Conservation (phyloP, 2,888 invertebrate genomes). For the Thecocarcelia acutangulata region DNA sequence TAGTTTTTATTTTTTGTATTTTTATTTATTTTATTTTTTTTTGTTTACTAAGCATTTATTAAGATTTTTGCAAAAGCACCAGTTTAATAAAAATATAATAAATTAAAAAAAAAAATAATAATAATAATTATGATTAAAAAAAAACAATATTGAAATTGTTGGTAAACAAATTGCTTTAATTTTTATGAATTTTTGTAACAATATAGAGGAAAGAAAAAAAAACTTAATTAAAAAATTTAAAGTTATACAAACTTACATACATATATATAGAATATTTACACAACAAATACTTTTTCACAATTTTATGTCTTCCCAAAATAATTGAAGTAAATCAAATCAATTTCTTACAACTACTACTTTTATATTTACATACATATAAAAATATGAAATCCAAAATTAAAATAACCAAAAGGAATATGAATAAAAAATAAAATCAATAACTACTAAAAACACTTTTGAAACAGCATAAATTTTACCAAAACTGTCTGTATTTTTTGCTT, state of each 20-base stretch:
- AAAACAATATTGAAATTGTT: slow-evolving; percentile 45
- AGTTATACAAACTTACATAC: slow-evolving; percentile 11
- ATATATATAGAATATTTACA: slow-evolving; percentile 45
- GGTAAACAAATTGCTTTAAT: slow-evolving; percentile 60
- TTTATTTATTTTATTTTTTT: neutral
- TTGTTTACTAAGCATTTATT: slow-evolving; percentile 51
- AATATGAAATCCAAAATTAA: slow-evolving; percentile 20
- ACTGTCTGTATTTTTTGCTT: slow-evolving; percentile 9
- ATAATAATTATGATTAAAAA: slow-evolving; percentile 24
- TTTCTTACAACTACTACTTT: slow-evolving; percentile 46
- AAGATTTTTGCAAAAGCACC: slow-evolving; percentile 61
- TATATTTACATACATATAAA: slow-evolving; percentile 14
- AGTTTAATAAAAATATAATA: slow-evolving; percentile 24
- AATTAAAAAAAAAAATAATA: slow-evolving; percentile 3
- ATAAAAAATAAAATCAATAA: slow-evolving; percentile 14
- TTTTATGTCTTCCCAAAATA: slow-evolving; percentile 70
- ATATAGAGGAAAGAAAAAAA: neutral
- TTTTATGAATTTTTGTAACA: slow-evolving; percentile 59
- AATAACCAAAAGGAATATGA: neutral
- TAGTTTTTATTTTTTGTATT: slow-evolving; percentile 15
- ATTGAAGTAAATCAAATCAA: slow-evolving; percentile 56
- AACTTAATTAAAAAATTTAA: slow-evolving; percentile 14
- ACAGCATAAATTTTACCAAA: neutral
- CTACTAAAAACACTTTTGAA: neutral
- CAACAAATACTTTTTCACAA: slow-evolving; percentile 66